phyloP scores from a whole-genome alignment of 1,140 invertebrate species.

The Cydia strobilella region DNA sequence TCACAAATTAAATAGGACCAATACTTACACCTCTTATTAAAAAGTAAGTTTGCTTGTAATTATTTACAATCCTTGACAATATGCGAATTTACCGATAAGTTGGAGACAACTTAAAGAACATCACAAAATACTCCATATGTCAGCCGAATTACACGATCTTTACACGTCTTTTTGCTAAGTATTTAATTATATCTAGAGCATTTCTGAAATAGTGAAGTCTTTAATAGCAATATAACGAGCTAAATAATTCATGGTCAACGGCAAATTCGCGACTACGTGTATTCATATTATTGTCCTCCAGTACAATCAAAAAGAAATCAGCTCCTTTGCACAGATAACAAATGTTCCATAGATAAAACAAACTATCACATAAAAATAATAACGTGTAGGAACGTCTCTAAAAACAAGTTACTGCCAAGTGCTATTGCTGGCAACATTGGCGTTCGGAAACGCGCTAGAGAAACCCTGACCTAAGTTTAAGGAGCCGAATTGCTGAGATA shows the following conservation, averaged over 20 bases:
- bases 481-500: constrained; percentile 64
- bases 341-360: neutral
- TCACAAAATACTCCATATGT: neutral
- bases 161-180: too few relatives aligned
- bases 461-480: constrained; percentile 70
- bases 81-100: neutral
- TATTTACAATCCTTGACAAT: constrained; percentile 24
- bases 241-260: neutral
- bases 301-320: constrained; percentile 15
- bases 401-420: constrained; percentile 65
- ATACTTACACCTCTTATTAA: constrained; percentile 27
- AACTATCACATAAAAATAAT: constrained; percentile 21
- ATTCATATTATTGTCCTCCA: constrained; percentile 26
- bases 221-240: neutral
- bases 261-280: constrained; percentile 21
- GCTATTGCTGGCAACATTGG: constrained; percentile 66
- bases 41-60: neutral
- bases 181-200: too few relatives aligned
- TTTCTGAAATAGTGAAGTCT: too few relatives aligned
- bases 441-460: constrained; percentile 61
- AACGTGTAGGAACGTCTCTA: constrained; percentile 1
- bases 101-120: neutral
- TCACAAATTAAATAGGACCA: constrained; percentile 10
- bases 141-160: too few relatives aligned
- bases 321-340: constrained; percentile 19